phyloP scores from a whole-genome alignment of 1,140 invertebrate species.

The Diorhabda sublineata region DNA sequence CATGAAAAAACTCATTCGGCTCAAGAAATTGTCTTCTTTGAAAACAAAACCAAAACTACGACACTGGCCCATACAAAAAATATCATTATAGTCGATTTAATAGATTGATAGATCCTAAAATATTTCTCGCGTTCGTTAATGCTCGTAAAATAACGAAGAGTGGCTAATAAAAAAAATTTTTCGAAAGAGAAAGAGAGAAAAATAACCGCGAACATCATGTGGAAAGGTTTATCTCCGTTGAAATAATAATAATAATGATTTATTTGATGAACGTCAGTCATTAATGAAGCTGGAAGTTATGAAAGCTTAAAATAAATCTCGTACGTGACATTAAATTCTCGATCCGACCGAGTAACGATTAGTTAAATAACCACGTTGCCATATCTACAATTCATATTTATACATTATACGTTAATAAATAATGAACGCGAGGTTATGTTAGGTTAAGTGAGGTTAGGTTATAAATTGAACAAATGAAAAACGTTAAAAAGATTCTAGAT shows the following conservation, averaged over 20 bases:
- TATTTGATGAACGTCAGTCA: slow-evolving; percentile 7
- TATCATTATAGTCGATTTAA: no score
- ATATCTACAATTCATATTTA: background rate
- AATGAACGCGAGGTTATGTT: no score
- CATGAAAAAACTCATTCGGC: no score
- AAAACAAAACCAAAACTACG: no score
- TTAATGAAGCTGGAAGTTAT: slow-evolving; percentile 11
- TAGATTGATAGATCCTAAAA: background rate
- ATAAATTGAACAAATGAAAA: no score
- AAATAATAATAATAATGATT: slow-evolving; percentile 17
- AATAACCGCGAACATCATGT: background rate
- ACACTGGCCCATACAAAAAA: no score
- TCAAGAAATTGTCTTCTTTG: no score
- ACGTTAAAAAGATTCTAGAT: no score
- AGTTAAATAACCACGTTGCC: slow-evolving; percentile 12
- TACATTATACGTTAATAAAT: no score
- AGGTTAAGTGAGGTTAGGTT: no score
- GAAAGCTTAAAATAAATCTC: slow-evolving; percentile 19
- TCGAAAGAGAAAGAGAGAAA: background rate
- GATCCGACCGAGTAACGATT: slow-evolving; percentile 19
- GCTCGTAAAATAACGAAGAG: background rate
- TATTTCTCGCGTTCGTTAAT: background rate
- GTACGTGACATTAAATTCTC: slow-evolving; percentile 18
- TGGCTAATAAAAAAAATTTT: background rate
- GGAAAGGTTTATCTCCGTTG: slow-evolving; percentile 8